Evolutionary conservation across 2,888 invertebrate genomes (phyloP).

Genomic region (Polymixis lichenea): DNA sequence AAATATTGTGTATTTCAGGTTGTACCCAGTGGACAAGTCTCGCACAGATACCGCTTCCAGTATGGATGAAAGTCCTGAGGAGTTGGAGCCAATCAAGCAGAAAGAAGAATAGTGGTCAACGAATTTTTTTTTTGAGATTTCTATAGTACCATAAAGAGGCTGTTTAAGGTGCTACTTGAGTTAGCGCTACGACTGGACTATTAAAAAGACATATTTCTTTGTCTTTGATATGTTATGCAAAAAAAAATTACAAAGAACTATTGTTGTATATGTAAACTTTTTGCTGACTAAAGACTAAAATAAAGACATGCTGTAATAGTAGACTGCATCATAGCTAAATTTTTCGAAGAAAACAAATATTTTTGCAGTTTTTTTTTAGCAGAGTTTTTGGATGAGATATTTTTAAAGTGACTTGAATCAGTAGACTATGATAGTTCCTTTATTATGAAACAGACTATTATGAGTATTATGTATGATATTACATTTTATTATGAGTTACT

Average conservation of each 20-base stretch:
- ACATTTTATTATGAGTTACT: slow-evolving; percentile 12
- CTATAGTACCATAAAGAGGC: slow-evolving; percentile 61
- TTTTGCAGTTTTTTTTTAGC: slow-evolving; percentile 31
- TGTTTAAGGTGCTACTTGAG: slow-evolving; percentile 65
- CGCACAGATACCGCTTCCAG: slow-evolving; percentile 93
- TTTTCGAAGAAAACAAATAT: slow-evolving; percentile 19
- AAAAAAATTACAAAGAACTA: neutral
- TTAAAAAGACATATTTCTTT: slow-evolving; percentile 32
- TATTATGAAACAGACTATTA: slow-evolving; percentile 6
- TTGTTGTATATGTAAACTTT: neutral
- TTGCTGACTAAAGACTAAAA: slow-evolving; percentile 15
- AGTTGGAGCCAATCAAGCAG: slow-evolving; percentile 75
- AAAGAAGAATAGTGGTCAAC: slow-evolving; percentile 78
- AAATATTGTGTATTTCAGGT: slow-evolving; percentile 86
- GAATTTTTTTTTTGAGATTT: slow-evolving; percentile 26
- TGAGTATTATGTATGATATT: slow-evolving; percentile 1
- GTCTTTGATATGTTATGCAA: slow-evolving; percentile 28
- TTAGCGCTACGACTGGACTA: slow-evolving; percentile 51
- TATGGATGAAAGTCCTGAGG: slow-evolving; percentile 88
- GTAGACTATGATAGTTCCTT: slow-evolving; percentile 13
- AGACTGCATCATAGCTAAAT: slow-evolving; percentile 18
- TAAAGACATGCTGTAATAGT: slow-evolving; percentile 26
- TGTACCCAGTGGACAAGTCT: slow-evolving; percentile 98
- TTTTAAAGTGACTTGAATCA: neutral
- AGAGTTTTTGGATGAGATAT: slow-evolving; percentile 10